Percentiles rank a stretch among this genome's conserved stretches.
Evolutionary conservation across 1,140 invertebrate genomes (phyloP).

Genomic region (Drosophila navojoa): DNA sequence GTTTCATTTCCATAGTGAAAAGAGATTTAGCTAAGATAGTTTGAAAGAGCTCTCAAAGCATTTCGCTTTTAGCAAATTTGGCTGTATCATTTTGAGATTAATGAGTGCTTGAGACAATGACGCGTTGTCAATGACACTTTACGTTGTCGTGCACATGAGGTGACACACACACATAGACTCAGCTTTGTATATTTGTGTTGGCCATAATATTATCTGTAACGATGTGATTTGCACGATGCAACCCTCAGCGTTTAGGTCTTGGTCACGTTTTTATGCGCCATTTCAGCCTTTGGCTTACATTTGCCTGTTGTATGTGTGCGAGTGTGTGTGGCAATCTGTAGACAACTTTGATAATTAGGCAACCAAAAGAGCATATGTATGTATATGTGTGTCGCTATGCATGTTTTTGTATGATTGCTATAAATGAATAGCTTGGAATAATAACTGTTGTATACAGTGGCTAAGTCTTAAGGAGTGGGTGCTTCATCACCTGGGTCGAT

Average conservation of each 20-base stretch:
- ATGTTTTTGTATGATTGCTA: conserved; percentile 25
- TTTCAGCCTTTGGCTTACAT: conserved; percentile 32
- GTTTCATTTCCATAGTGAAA: not conserved
- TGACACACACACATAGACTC: conserved; percentile 9
- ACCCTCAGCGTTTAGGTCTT: conserved; percentile 45
- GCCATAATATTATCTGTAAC: conserved; percentile 39
- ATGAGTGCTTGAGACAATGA: conserved; percentile 74
- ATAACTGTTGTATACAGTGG: not conserved
- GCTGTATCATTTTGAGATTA: conserved; percentile 47
- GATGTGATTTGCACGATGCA: conserved; percentile 9
- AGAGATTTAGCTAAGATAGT: conserved; percentile 1
- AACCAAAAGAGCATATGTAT: conserved; percentile 66
- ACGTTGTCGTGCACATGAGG: too few species aligned
- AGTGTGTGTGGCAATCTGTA: conserved; percentile 46
- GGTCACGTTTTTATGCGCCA: conserved; percentile 69
- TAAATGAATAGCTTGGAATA: conserved; percentile 7
- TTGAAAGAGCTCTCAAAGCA: not conserved
- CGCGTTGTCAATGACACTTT: conserved; percentile 72
- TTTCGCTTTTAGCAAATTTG: conserved; percentile 38
- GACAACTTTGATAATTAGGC: conserved; percentile 69
- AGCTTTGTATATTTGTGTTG: conserved; percentile 43
- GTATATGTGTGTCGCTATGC: conserved; percentile 30
- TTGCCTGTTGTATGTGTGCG: conserved; percentile 13
- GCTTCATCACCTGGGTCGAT: not conserved
- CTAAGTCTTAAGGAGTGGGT: conserved; percentile 8